A percentile compares a stretch with the other conserved stretches of the same genome.
Conservation (phyloP, 2,797 vertebrate species). For the Sebastes matsubarae region DNA sequence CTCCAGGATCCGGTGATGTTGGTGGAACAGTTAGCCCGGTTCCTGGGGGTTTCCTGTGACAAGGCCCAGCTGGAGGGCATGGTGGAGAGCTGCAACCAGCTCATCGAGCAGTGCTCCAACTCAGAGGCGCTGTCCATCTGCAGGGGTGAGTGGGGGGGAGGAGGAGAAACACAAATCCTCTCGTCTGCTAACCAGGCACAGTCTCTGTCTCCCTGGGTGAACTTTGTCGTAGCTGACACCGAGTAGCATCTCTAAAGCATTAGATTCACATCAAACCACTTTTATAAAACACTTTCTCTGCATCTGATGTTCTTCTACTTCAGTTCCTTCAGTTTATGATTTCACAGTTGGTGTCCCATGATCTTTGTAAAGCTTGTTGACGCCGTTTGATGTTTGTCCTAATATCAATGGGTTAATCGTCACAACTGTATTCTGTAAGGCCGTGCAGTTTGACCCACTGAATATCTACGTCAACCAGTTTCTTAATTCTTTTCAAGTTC, state of each 20-base stretch:
- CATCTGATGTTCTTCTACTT: neutral
- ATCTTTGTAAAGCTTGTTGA: neutral
- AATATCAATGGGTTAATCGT: neutral
- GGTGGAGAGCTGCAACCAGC: slow-evolving; percentile 95
- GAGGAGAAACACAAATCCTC: neutral
- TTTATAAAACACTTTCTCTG: neutral
- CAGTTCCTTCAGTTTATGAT: neutral
- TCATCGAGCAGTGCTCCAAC: slow-evolving; percentile 96
- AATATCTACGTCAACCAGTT: neutral
- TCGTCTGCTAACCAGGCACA: neutral
- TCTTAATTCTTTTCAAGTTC: neutral
- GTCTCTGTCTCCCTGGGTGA: neutral
- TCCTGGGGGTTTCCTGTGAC: slow-evolving; percentile 93
- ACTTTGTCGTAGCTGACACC: neutral
- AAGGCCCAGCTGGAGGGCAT: slow-evolving; percentile 93
- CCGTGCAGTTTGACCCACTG: neutral
- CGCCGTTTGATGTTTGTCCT: neutral
- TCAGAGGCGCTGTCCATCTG: slow-evolving; percentile 94
- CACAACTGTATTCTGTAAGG: neutral
- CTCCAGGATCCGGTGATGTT: slow-evolving; percentile 89
- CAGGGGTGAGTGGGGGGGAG: slow-evolving; percentile 79
- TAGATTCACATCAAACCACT: neutral
- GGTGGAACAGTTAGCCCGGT: slow-evolving; percentile 92
- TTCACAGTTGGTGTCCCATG: neutral
- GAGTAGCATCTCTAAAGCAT: neutral